Evolutionary conservation across 2,113 vertebrate species (phyloP).

Genomic region (Nibea albiflora): DNA sequence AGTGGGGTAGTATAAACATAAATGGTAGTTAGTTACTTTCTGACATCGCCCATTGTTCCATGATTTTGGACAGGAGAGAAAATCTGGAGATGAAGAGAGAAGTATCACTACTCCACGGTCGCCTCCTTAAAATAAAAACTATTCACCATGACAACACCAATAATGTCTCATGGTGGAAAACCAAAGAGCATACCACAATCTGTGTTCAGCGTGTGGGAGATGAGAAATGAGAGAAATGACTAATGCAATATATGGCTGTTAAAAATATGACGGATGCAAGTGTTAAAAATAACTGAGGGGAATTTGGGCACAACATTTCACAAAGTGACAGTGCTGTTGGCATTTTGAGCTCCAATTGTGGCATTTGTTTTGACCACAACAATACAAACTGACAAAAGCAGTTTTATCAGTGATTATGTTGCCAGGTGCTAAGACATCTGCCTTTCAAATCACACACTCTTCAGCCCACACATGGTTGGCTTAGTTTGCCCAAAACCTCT

Average conservation of each 20-base stretch:
- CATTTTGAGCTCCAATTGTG: slow-evolving; percentile 7
- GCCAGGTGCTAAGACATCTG: slow-evolving; percentile 7
- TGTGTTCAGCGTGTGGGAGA: slow-evolving; percentile 25
- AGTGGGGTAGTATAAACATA: not conserved
- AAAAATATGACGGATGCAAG: slow-evolving; percentile 17
- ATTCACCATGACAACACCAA: slow-evolving; percentile 35
- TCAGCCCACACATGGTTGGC: not conserved
- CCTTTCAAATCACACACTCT: not conserved
- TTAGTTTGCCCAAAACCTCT: not conserved
- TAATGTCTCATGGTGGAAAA: slow-evolving; percentile 23
- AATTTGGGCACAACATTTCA: slow-evolving; percentile 26
- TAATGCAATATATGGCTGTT: not conserved
- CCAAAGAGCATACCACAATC: slow-evolving; percentile 24
- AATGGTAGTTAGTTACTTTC: not conserved
- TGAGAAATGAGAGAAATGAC: slow-evolving; percentile 9
- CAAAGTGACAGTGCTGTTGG: not conserved
- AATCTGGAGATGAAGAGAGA: not conserved
- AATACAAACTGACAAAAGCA: slow-evolving; percentile 25
- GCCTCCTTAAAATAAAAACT: slow-evolving; percentile 19
- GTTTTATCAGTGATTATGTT: slow-evolving; percentile 16
- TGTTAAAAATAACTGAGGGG: slow-evolving; percentile 36
- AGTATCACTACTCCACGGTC: slow-evolving; percentile 2
- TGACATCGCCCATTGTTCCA: too few relatives aligned
- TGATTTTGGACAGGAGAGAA: not conserved
- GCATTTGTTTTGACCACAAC: not conserved